phyloP scores from a whole-genome alignment of 2,797 vertebrate species.

The Sebastes miniatus region DNA sequence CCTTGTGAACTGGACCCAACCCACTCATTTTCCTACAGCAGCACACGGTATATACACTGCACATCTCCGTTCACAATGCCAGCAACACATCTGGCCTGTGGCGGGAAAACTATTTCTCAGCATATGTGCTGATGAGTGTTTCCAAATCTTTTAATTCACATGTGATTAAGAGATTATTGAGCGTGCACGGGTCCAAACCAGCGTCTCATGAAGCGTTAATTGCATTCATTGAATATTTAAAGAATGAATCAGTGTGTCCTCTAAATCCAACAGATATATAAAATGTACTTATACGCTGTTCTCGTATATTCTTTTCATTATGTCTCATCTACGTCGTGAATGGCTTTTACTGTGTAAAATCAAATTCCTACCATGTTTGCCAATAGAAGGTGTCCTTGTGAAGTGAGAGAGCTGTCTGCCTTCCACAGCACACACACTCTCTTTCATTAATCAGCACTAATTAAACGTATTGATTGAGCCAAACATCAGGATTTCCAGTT shows the following conservation, averaged over 20 bases:
- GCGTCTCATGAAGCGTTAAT: slow-evolving; percentile 29
- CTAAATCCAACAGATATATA: slow-evolving; percentile 6
- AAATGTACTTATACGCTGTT: not conserved
- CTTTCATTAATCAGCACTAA: slow-evolving; percentile 92
- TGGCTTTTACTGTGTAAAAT: slow-evolving; percentile 25
- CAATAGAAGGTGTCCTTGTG: slow-evolving; percentile 74
- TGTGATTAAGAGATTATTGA: slow-evolving; percentile 50
- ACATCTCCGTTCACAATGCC: not conserved
- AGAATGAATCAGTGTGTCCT: slow-evolving; percentile 7
- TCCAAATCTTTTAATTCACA: slow-evolving; percentile 50
- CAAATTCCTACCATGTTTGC: slow-evolving; percentile 53
- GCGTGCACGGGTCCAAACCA: slow-evolving; percentile 20
- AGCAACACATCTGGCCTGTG: not conserved
- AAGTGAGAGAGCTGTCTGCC: slow-evolving; percentile 79
- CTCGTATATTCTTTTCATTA: not conserved
- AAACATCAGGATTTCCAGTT: slow-evolving; percentile 80
- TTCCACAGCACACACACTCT: slow-evolving; percentile 71
- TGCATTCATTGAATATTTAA: slow-evolving; percentile 43
- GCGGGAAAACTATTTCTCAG: slow-evolving; percentile 20
- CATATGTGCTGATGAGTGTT: slow-evolving; percentile 14
- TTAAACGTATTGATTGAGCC: slow-evolving; percentile 89
- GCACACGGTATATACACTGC: not conserved
- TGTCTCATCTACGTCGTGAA: slow-evolving; percentile 17
- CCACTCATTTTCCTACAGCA: slow-evolving; percentile 24
- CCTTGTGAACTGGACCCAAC: slow-evolving; percentile 34